These are phyloP conservation scores for Anser cygnoides DNA, from an alignment of 2,113 vertebrate genomes.

Conservation along the genomic window DNA sequence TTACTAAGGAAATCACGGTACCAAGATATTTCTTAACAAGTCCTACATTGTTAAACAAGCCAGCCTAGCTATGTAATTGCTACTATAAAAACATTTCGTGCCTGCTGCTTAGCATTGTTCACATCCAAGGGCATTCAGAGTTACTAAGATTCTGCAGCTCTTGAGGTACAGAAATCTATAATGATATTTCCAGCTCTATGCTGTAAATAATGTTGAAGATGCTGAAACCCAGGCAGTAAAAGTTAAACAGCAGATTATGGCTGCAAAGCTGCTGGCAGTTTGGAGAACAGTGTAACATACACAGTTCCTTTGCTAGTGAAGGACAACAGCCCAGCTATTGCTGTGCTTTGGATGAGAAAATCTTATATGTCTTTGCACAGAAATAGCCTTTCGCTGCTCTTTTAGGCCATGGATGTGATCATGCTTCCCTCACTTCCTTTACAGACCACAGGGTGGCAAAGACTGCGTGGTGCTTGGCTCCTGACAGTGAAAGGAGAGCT, in stretches of 20 bases:
- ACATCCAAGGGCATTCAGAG: not conserved
- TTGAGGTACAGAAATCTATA: not conserved
- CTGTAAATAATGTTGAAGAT: not conserved
- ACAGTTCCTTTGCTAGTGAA: not conserved
- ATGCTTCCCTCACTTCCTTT: not conserved
- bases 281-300: not conserved
- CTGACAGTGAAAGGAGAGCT: not conserved
- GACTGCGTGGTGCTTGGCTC: not conserved
- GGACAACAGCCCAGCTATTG: not conserved
- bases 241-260: not conserved
- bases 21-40: not conserved
- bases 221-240: not conserved
- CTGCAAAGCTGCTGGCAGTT: not conserved
- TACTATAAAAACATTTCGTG: not conserved
- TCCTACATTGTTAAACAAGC: not conserved
- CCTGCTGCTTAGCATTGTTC: not conserved
- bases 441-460: constrained; percentile 21
- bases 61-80: not conserved
- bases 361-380: not conserved
- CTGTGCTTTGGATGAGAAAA: not conserved
- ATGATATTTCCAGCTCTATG: not conserved
- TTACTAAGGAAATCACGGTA: not conserved
- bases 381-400: not conserved
- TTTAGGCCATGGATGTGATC: not conserved
- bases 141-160: not conserved